These are phyloP conservation scores for Ptychoptera albimana DNA, from an alignment of 2,888 invertebrate species.

Conservation along the genomic window DNA sequence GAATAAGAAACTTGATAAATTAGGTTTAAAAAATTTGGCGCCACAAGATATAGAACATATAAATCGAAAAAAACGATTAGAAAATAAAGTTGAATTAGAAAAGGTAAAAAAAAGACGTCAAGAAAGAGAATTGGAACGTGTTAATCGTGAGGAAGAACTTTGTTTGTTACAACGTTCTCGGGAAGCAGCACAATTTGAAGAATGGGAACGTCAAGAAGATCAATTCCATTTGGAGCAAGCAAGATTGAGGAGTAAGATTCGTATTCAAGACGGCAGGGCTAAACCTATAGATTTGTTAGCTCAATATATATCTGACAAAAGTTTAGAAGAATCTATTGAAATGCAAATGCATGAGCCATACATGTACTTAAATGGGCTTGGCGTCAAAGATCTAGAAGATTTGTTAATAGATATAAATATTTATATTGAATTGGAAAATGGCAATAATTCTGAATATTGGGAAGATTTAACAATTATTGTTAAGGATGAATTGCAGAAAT, in stretches of 20 bases:
- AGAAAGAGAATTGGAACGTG: slow-evolving; percentile 77
- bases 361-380: slow-evolving; percentile 81
- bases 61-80: slow-evolving; percentile 75
- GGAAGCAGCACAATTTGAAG: slow-evolving; percentile 78
- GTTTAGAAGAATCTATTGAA: slow-evolving; percentile 81
- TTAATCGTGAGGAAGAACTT: slow-evolving; percentile 66
- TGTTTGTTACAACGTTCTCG: slow-evolving; percentile 73
- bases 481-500: slow-evolving; percentile 77
- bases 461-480: slow-evolving; percentile 90
- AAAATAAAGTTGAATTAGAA: slow-evolving; percentile 82
- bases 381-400: slow-evolving; percentile 84
- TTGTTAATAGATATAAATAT: slow-evolving; percentile 89
- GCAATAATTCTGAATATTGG: slow-evolving; percentile 85
- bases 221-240: slow-evolving; percentile 97
- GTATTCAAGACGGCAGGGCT: slow-evolving; percentile 92
- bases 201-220: slow-evolving; percentile 94
- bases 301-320: slow-evolving; percentile 86
- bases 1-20: slow-evolving; percentile 89
- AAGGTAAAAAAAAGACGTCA: slow-evolving; percentile 84
- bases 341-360: slow-evolving; percentile 99
- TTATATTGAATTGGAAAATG: slow-evolving; percentile 82
- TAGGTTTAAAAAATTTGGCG: slow-evolving; percentile 66
- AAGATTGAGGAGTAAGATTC: slow-evolving; percentile 76
- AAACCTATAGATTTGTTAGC: slow-evolving; percentile 97
- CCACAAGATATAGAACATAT: slow-evolving; percentile 66